Base-by-base conservation (phyloP, 2,888 invertebrate species). In the Dugesia japonica region DNA sequence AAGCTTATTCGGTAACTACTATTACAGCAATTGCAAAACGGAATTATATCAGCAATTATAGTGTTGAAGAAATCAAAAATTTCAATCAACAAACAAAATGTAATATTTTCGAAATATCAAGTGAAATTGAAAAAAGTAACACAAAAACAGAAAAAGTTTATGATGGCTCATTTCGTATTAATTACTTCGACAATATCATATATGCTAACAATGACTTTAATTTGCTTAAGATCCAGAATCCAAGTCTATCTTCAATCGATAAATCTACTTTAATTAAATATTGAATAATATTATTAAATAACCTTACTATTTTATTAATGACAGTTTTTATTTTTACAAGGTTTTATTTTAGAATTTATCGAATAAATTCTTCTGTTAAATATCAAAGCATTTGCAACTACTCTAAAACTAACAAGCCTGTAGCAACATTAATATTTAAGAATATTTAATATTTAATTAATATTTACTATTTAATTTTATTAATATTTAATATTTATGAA, bases 1-100 rank as follows among this genome's bases (percentile, higher is more conserved):
- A 82, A 76, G 80, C 81, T 0, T 84, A 84, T 80, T 81, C 81
- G 15, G 82, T 84, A 26, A 84, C 84, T 7, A 82, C 80, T 20
- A 80, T 82, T 13, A 82, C 83, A 26, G 78, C 79, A 23, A 78
- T 83, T 28, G 81, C 81, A 26, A 82, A 81, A 79, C 81, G 80
- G 75, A 84, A 84, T 79, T 81, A 82, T 79, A 81, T 56, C 17
- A 56, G 56, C 56, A 56, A 56, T 56, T 56, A 56, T n/a, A 56
- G 17, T 56, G 23, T 56, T 56, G 23, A 56, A 20, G 56, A 56
- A 56, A 56, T 56, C 56, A n/a, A n/a, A 20, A 56, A 23, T 56
- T 20, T 56, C 23, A n/a, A 56, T 20, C 4, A 56, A 13, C 4
- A 56, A 56, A 4, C n/a, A n/a, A 56, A 56, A 56, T 9, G 56